A percentile compares a stretch with the other conserved stretches of the same genome.
Evolutionary conservation across 2,888 invertebrate species (phyloP).

Genomic region (Campaea margaritaria): DNA sequence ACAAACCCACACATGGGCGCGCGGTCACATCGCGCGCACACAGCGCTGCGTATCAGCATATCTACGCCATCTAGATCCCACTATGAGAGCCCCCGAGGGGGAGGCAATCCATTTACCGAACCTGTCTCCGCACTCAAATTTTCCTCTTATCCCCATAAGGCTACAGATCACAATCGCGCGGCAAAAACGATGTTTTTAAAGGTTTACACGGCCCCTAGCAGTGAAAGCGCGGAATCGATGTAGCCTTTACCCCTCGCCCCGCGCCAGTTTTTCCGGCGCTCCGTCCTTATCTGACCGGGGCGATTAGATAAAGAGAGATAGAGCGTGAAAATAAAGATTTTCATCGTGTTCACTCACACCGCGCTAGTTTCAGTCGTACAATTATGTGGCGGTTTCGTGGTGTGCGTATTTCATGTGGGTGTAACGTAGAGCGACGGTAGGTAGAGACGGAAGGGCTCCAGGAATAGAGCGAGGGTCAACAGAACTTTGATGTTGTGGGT

Average conservation of each 20-base stretch:
- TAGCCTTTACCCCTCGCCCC: conserved; percentile 84
- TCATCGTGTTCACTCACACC: conserved; percentile 85
- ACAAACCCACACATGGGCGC: conserved; percentile 66
- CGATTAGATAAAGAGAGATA: conserved; percentile 86
- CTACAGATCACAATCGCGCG: conserved; percentile 82
- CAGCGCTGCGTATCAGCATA: conserved; percentile 78
- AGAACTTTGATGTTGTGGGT: conserved; percentile 66
- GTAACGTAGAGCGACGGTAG: conserved; percentile 46
- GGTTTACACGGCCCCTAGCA: conserved; percentile 86
- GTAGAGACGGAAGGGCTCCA: conserved; percentile 66
- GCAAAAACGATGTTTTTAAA: conserved; percentile 82
- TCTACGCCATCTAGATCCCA: conserved; percentile 86
- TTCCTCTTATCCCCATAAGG: conserved; percentile 72
- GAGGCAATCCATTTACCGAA: conserved; percentile 84
- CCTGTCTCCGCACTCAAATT: conserved; percentile 69
- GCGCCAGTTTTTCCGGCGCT: conserved; percentile 84
- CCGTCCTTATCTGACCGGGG: conserved; percentile 83
- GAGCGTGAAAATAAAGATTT: conserved; percentile 86
- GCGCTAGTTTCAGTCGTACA: conserved; percentile 68
- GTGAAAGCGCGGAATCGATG: conserved; percentile 86
- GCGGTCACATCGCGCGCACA: conserved; percentile 67
- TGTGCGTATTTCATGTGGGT: conserved; percentile 68
- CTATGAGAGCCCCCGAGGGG: conserved; percentile 84
- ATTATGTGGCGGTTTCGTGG: conserved; percentile 67
- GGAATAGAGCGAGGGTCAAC: conserved; percentile 76